phyloP scores from a whole-genome alignment of 2,113 vertebrate genomes.

The Mobula birostris region DNA sequence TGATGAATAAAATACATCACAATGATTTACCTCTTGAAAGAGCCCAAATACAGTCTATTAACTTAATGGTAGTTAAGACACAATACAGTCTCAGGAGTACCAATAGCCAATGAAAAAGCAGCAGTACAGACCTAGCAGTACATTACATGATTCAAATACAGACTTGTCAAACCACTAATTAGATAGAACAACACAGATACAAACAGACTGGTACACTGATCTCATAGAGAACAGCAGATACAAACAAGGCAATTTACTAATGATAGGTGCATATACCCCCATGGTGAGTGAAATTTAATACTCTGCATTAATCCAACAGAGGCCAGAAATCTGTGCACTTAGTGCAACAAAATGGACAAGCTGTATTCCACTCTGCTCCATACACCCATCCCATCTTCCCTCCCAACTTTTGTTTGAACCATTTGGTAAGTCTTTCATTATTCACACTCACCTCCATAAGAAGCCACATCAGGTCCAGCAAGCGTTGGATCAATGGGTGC shows the following conservation, averaged over 20 bases:
- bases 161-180: neutral
- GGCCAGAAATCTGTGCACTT: neutral
- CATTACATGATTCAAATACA: neutral
- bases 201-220: neutral
- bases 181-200: neutral
- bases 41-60: neutral
- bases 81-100: neutral
- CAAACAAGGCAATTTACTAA: neutral
- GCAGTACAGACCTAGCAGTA: neutral
- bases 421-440: no score
- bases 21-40: neutral
- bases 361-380: neutral
- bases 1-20: neutral
- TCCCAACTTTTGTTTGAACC: neutral
- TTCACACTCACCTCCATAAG: slow-evolving; percentile 82
- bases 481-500: slow-evolving; percentile 77
- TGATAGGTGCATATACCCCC: neutral
- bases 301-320: neutral
- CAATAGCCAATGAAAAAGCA: neutral
- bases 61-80: neutral
- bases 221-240: neutral
- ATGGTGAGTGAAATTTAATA: neutral
- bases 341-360: neutral
- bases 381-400: neutral
- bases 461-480: slow-evolving; percentile 92